Percentiles rank a stretch among this genome's conserved stretches.
phyloP scores from a whole-genome alignment of 2,113 vertebrate genomes.

The Phainopepla nitens region DNA sequence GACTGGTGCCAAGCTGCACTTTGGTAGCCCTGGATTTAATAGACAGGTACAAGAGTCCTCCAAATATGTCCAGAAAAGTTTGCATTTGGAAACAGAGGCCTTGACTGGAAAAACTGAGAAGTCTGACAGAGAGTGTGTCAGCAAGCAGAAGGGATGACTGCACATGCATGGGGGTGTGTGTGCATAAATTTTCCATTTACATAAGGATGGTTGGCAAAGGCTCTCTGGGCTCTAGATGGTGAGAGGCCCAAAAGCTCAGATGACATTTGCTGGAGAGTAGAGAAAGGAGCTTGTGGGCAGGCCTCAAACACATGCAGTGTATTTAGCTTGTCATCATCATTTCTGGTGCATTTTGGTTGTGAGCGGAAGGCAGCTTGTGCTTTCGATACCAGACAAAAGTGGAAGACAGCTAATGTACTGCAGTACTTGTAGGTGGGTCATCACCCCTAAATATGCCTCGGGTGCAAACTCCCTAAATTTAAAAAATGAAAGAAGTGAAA shows the following conservation, averaged over 20 bases:
- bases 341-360: not conserved
- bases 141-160: conserved; percentile 35
- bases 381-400: not conserved
- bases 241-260: not conserved
- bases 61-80: not conserved
- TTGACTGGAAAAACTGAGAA: not conserved
- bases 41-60: not conserved
- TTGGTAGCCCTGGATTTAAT: not conserved
- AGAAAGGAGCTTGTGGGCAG: not conserved
- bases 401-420: not conserved
- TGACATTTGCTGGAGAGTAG: not conserved
- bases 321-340: not conserved
- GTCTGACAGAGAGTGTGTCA: not conserved
- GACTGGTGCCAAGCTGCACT: not conserved
- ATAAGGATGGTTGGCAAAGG: conserved; percentile 10
- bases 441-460: not conserved
- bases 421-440: not conserved
- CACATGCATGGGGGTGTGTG: conserved; percentile 12
- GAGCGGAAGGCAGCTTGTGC: not conserved
- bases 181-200: conserved; percentile 45
- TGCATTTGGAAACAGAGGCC: not conserved
- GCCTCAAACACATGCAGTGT: not conserved
- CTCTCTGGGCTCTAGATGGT: not conserved
- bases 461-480: not conserved
- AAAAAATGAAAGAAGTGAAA: not conserved